phyloP scores from a whole-genome alignment of 2,888 invertebrate species.

The Drosophila algonquin region DNA sequence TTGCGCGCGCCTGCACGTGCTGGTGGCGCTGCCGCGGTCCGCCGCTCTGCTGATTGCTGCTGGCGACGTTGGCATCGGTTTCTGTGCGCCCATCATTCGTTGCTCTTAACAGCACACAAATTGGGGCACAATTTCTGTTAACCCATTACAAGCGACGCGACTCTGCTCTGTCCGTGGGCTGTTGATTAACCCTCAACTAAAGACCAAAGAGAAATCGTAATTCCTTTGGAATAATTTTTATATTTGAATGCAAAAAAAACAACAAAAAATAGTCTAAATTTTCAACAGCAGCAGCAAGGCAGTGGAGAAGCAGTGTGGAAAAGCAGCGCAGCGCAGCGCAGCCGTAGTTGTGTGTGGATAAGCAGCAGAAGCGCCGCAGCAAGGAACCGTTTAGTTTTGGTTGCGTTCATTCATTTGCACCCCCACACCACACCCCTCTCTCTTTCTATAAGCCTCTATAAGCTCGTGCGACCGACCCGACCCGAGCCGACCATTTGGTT shows the following conservation, averaged over 20 bases:
- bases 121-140: conserved; percentile 33
- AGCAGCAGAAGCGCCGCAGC: not conserved
- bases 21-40: conserved; percentile 28
- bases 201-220: not conserved
- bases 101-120: conserved; percentile 52
- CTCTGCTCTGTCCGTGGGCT: conserved; percentile 2
- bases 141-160: conserved; percentile 16
- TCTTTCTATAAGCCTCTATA: not conserved
- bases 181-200: conserved; percentile 1
- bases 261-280: not conserved
- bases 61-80: not conserved
- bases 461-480: conserved; percentile 14
- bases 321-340: not conserved
- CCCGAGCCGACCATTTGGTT: conserved; percentile 20
- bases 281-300: not conserved
- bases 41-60: not conserved
- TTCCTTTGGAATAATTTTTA: not conserved
- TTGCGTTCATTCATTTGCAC: conserved; percentile 18
- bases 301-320: too few species aligned
- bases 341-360: not conserved
- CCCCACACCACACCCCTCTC: not conserved
- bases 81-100: conserved; percentile 59
- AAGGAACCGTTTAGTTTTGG: conserved; percentile 11
- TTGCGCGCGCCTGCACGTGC: conserved; percentile 62
- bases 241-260: not conserved